A percentile compares a stretch with the other conserved stretches of the same genome.
phyloP scores from a whole-genome alignment of 2,113 vertebrate genomes.

The Menidia beryllina region DNA sequence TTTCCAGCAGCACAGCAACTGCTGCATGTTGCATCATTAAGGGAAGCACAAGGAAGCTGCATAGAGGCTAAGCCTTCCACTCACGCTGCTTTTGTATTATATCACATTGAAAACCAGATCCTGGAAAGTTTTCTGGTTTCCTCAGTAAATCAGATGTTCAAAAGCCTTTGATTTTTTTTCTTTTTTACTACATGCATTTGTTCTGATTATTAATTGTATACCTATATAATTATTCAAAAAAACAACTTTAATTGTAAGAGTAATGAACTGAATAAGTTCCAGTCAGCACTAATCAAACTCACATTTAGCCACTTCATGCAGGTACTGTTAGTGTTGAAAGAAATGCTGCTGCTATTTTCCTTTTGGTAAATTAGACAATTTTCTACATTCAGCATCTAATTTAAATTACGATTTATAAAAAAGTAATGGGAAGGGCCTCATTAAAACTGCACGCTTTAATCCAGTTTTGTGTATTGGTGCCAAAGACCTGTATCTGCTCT shows the following conservation, averaged over 20 bases:
- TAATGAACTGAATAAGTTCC: neutral
- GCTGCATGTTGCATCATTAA: conserved; percentile 63
- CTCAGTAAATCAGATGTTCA: neutral
- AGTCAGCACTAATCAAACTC: neutral
- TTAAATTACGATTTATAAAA: no score
- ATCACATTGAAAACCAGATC: neutral
- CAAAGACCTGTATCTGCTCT: no score
- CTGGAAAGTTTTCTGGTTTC: neutral
- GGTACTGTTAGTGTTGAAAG: no score
- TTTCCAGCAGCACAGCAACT: conserved; percentile 38
- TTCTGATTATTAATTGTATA: neutral
- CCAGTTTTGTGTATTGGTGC: no score
- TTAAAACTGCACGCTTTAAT: no score
- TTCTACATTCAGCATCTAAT: no score
- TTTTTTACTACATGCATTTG: neutral
- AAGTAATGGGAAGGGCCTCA: no score
- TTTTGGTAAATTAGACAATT: no score
- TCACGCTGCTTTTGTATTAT: conserved; percentile 40
- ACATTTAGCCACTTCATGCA: no score
- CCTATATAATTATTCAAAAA: neutral
- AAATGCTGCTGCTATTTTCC: no score
- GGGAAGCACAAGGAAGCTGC: conserved; percentile 43
- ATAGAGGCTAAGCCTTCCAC: conserved; percentile 45
- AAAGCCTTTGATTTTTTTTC: conserved; percentile 4
- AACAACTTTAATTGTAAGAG: no score